Evolutionary conservation across 2,797 vertebrate genomes (phyloP), one percentile per base, ranked within the genome.

Genomic region (Mallotus villosus): DNA sequence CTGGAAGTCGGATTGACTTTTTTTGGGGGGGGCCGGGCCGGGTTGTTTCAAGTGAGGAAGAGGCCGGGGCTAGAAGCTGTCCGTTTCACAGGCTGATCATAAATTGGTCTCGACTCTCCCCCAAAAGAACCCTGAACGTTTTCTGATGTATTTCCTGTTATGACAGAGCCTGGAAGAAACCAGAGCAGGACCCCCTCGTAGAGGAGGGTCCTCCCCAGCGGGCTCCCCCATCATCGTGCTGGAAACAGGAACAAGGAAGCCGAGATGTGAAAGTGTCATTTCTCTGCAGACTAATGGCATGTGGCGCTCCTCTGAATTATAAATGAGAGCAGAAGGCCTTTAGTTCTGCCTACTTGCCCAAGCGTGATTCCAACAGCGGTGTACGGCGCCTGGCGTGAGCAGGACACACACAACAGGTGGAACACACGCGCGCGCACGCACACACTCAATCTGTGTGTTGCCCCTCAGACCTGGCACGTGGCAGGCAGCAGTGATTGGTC

Each of bases 261-360:
- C 66, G 71, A 88, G 89, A 88, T 87, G 85, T 88, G 22, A 22
- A 24, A 60, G 58, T 24, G 58, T 60, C 84, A 88, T 85, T 87
- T 85, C 79, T 76, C 78, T 19, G 67, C 69, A 82, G 85, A 89
- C 85, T 84, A 90, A 89, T 77, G 81, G 78, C 84, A 81, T 81
- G 82, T 78, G 80, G 82, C 12, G 68, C 82, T 81, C 83, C 71
- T 85, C 86, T 91, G 89, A 90, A 90, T 92, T 90, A 86, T 87
- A 90, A 85, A 92, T 91, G 87, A 86, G 82, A 87, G 84, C 89
- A 92, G 89, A 90, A 80, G 85, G 86, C 82, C 83, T 67, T 88
- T 82, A 82, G 88, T 81, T 89, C 85, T 90, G 89, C 83, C 81
- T 83, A 81, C 78, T 80, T 82, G 77, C 83, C 78, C 53, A 60